phyloP scores from a whole-genome alignment of 2,797 vertebrate genomes.

The Muraenolepis orangiensis region DNA sequence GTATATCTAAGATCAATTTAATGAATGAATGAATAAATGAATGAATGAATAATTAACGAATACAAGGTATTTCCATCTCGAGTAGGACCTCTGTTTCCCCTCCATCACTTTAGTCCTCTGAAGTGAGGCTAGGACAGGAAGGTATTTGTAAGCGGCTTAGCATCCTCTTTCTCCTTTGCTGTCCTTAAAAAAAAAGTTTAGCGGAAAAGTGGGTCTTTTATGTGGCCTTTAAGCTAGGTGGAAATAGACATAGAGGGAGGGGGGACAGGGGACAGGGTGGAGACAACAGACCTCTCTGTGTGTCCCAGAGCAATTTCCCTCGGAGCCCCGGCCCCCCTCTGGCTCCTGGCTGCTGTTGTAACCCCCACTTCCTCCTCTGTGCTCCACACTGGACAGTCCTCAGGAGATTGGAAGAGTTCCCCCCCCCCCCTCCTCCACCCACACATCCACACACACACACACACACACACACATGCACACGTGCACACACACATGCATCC shows the following conservation, averaged over 20 bases:
- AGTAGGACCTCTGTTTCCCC: not conserved
- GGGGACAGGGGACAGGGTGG: not conserved
- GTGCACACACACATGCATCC: not conserved
- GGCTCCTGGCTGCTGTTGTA: not conserved
- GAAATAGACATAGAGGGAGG: slow-evolving; percentile 34
- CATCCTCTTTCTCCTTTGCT: slow-evolving; percentile 23
- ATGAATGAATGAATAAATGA: too few species aligned
- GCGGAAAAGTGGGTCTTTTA: slow-evolving; percentile 38
- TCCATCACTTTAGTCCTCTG: slow-evolving; percentile 9
- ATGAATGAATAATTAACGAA: too few species aligned
- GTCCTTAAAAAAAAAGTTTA: not conserved
- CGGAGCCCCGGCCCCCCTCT: slow-evolving; percentile 29
- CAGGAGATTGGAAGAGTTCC: too few species aligned
- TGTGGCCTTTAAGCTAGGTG: slow-evolving; percentile 38
- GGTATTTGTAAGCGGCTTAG: not conserved
- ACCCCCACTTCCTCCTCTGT: not conserved
- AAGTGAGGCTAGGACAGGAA: not conserved
- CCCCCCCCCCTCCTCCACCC: slow-evolving; percentile 7
- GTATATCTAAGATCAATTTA: too few species aligned
- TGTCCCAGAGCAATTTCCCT: not conserved
- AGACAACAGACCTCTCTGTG: slow-evolving; percentile 36
- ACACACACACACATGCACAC: slow-evolving; percentile 15
- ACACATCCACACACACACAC: not conserved
- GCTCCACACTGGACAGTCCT: slow-evolving; percentile 33
- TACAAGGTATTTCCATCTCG: not conserved